phyloP scores from a whole-genome alignment of 2,113 vertebrate species.

The Orientallactaga bullata region DNA sequence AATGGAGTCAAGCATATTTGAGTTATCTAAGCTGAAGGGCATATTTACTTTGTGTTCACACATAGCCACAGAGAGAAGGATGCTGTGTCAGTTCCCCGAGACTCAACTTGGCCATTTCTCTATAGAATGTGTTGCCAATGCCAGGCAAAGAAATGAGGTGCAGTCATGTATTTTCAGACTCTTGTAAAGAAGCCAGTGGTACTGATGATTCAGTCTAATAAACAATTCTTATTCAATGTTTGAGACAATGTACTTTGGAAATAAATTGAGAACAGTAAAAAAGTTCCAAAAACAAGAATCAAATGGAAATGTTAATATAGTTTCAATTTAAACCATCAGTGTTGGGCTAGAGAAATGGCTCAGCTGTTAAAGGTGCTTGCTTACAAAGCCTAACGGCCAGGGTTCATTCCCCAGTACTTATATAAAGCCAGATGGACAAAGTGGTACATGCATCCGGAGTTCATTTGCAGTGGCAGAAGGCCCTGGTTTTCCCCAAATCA shows the following conservation, averaged over 20 bases:
- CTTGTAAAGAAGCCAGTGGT: background rate
- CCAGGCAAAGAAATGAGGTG: background rate
- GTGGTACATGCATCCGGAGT: too few relatives aligned
- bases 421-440: too few relatives aligned
- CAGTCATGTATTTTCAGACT: background rate
- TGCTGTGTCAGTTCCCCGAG: background rate
- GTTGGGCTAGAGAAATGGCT: background rate
- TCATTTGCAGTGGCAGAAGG: too few relatives aligned
- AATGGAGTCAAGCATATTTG: background rate
- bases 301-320: background rate
- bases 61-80: background rate
- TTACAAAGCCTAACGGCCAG: too few relatives aligned
- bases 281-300: background rate
- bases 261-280: conserved; percentile 12
- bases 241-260: background rate
- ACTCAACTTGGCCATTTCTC: background rate
- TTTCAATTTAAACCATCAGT: background rate
- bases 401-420: too few relatives aligned
- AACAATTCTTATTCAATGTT: conserved; percentile 14
- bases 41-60: conserved; percentile 49
- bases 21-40: background rate
- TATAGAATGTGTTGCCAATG: background rate
- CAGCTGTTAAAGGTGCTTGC: too few relatives aligned
- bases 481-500: too few relatives aligned
- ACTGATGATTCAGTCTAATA: background rate